A percentile compares a stretch with the other conserved stretches of the same genome.
These are phyloP conservation scores for Tetramorium parvispinum DNA, from an alignment of 1,140 invertebrate species.

Conservation along the genomic window DNA sequence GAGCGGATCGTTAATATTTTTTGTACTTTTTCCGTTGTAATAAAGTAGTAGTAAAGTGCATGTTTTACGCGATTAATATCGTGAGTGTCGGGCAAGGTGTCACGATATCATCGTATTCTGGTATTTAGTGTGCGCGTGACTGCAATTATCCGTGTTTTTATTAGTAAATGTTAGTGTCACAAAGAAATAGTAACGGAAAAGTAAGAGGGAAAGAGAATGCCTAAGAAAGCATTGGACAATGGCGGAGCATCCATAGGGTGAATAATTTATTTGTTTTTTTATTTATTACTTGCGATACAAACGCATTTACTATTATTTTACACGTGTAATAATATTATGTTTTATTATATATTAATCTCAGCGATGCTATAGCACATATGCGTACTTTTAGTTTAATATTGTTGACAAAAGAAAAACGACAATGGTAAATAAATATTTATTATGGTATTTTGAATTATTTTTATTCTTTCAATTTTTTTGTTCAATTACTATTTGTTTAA, in stretches of 20 bases:
- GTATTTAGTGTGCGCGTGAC: background rate
- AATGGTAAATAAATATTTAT: background rate
- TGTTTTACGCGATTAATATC: background rate
- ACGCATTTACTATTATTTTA: background rate
- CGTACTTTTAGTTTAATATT: background rate
- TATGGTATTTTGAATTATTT: conserved; percentile 2
- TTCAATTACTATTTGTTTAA: background rate
- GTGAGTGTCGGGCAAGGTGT: background rate
- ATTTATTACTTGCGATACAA: background rate
- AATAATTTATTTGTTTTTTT: background rate
- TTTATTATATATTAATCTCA: background rate
- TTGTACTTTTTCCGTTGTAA: background rate
- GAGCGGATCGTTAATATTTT: background rate
- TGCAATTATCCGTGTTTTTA: background rate
- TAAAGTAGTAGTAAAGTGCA: background rate
- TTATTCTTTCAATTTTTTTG: background rate
- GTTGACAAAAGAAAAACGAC: background rate
- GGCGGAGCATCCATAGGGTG: background rate
- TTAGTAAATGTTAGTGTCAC: background rate
- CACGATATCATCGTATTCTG: background rate
- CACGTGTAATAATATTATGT: background rate
- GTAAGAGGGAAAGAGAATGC: background rate
- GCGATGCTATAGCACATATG: background rate
- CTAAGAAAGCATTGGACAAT: background rate
- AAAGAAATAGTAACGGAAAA: background rate